phyloP scores from a whole-genome alignment of 2,113 vertebrate genomes.

The Balaeniceps rex region DNA sequence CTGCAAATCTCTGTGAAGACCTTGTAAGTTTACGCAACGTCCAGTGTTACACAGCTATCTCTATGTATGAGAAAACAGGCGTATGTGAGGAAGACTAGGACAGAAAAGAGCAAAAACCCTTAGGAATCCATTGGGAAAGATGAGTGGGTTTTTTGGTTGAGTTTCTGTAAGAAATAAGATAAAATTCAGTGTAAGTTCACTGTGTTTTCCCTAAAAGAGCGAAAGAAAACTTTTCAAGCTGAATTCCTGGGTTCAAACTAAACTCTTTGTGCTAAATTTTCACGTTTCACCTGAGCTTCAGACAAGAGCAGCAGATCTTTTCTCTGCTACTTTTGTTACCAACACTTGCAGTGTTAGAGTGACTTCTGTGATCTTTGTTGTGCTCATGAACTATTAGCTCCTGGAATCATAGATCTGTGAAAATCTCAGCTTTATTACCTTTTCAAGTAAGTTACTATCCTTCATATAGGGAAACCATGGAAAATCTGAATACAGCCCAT shows the following conservation, averaged over 20 bases:
- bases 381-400: neutral
- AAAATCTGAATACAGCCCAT: neutral
- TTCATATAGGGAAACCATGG: neutral
- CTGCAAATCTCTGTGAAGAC: constrained; percentile 73
- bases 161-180: neutral
- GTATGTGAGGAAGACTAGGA: neutral
- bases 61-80: neutral
- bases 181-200: neutral
- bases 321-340: neutral
- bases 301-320: neutral
- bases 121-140: neutral
- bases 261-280: neutral
- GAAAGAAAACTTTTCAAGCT: neutral
- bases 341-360: neutral
- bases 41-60: neutral
- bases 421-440: neutral
- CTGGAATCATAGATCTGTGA: neutral
- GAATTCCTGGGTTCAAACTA: neutral
- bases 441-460: neutral
- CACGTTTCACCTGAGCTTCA: neutral
- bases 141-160: neutral
- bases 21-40: constrained; percentile 80
- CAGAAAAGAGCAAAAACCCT: neutral
- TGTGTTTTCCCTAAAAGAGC: neutral
- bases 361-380: neutral